phyloP scores from a whole-genome alignment of 2,797 vertebrate genomes.

The Geotrypetes seraphini region DNA sequence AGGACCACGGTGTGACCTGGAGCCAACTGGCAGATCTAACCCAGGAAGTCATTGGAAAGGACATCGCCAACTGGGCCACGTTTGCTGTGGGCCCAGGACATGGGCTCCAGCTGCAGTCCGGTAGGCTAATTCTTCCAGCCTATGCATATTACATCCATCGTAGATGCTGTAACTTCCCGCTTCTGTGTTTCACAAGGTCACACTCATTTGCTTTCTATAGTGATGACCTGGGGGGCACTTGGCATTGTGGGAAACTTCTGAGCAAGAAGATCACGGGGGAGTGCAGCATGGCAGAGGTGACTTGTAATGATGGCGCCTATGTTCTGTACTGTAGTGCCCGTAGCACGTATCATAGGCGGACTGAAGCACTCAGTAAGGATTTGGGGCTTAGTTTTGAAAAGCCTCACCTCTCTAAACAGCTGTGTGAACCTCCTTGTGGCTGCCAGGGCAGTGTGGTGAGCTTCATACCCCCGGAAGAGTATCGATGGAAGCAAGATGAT shows the following conservation, averaged over 20 bases:
- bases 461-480: slow-evolving; percentile 24
- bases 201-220: slow-evolving; percentile 75
- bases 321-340: slow-evolving; percentile 81
- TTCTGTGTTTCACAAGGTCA: slow-evolving; percentile 47
- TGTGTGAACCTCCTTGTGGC: slow-evolving; percentile 56
- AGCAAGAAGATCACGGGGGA: slow-evolving; percentile 40
- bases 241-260: slow-evolving; percentile 51
- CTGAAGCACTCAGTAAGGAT: slow-evolving; percentile 65
- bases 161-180: slow-evolving; percentile 29
- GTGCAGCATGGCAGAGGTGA: slow-evolving; percentile 80
- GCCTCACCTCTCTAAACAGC: slow-evolving; percentile 32
- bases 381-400: slow-evolving; percentile 52
- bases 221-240: slow-evolving; percentile 65
- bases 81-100: slow-evolving; percentile 88
- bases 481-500: background rate
- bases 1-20: slow-evolving; percentile 69
- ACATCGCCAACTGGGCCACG: slow-evolving; percentile 69
- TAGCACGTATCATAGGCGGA: slow-evolving; percentile 41
- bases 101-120: slow-evolving; percentile 67
- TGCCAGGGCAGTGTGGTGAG: slow-evolving; percentile 87
- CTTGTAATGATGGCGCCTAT: slow-evolving; percentile 18
- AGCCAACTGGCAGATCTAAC: slow-evolving; percentile 62
- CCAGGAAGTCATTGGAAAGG: slow-evolving; percentile 50
- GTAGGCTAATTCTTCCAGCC: slow-evolving; percentile 71
- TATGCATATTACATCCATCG: slow-evolving; percentile 49